Conservation (phyloP, 2,113 vertebrate genomes). For the Entelurus aequoreus region DNA sequence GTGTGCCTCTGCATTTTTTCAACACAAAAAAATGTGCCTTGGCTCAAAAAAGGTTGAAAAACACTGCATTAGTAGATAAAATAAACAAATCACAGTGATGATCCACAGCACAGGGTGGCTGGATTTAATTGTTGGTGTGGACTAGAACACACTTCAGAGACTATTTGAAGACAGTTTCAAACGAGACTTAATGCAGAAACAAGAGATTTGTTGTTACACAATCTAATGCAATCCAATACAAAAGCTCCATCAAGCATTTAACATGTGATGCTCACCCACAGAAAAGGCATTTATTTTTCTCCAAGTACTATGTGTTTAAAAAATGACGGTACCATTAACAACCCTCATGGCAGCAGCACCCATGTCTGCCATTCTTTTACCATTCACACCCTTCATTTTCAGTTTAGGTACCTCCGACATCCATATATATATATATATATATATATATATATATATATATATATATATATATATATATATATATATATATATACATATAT, state of each 20-base stretch:
- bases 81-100: constrained; percentile 27
- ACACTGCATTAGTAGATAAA: constrained; percentile 41
- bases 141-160: constrained; percentile 10
- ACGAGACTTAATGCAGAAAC: neutral
- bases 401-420: constrained; percentile 53
- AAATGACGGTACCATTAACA: constrained; percentile 30
- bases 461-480: too few relatives aligned
- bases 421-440: too few relatives aligned
- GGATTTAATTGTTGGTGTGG: constrained; percentile 28
- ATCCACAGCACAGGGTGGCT: constrained; percentile 1
- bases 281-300: constrained; percentile 39
- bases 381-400: constrained; percentile 58
- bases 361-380: constrained; percentile 39
- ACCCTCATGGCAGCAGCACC: constrained; percentile 47
- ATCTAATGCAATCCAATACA: neutral
- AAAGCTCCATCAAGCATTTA: neutral
- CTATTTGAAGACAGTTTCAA: constrained; percentile 3
- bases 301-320: constrained; percentile 19
- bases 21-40: too few relatives aligned
- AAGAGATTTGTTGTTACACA: neutral
- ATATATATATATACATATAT: too few relatives aligned
- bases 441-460: too few relatives aligned
- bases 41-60: too few relatives aligned
- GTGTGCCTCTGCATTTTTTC: too few relatives aligned
- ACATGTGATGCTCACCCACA: constrained; percentile 19